Conservation (phyloP, 2,888 invertebrate species). For the Leptogaster cylindrica region DNA sequence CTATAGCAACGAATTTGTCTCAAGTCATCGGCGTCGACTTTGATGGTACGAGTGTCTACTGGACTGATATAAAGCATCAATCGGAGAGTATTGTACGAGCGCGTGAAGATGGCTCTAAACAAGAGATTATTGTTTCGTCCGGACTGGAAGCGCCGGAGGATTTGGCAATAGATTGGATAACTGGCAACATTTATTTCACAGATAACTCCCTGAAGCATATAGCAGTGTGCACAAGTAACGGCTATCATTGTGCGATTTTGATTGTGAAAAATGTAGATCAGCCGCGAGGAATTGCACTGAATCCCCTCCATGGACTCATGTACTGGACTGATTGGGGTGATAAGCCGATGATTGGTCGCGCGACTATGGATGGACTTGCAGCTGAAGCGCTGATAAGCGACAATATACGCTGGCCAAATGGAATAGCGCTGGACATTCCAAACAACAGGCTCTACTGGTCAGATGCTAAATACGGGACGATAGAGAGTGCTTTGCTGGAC, state of each 20-base stretch:
- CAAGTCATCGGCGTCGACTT: constrained; percentile 71
- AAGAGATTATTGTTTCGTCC: constrained; percentile 68
- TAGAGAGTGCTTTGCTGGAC: constrained; percentile 71
- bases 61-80: constrained; percentile 75
- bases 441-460: constrained; percentile 86
- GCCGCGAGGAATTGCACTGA: constrained; percentile 73
- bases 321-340: constrained; percentile 92
- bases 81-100: constrained; percentile 76
- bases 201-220: constrained; percentile 75
- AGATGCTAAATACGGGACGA: constrained; percentile 73
- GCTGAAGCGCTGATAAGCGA: constrained; percentile 68
- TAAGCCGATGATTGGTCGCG: constrained; percentile 74
- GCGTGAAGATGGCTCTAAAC: constrained; percentile 67
- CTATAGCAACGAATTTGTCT: constrained; percentile 64
- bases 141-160: constrained; percentile 78
- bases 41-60: constrained; percentile 75
- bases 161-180: constrained; percentile 78
- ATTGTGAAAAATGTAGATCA: constrained; percentile 68
- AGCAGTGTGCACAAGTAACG: constrained; percentile 75
- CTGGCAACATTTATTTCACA: constrained; percentile 82
- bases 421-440: constrained; percentile 81
- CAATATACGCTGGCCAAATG: constrained; percentile 81
- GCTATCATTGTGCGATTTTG: constrained; percentile 70
- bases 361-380: constrained; percentile 84
- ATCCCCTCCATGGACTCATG: constrained; percentile 77